Evolutionary conservation across 2,797 vertebrate species (phyloP).

Genomic region (Neopelma chrysocephalum): DNA sequence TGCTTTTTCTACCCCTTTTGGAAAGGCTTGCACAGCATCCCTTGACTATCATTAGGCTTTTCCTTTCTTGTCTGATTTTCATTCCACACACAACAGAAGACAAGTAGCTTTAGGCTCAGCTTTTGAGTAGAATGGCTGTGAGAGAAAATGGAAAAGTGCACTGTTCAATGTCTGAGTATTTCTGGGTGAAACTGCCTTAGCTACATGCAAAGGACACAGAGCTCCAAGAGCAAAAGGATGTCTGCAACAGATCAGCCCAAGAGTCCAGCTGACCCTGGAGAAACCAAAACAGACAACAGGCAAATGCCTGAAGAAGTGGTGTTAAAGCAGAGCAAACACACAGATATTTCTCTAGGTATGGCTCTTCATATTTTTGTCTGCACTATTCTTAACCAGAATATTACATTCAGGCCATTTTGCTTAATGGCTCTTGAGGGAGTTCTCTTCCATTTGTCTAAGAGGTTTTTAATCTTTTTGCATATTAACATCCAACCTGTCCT

Average conservation of each 20-base stretch:
- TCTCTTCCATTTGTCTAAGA: conserved; percentile 21
- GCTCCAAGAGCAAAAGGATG: background rate
- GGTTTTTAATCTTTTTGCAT: conserved; percentile 5
- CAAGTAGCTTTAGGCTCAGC: background rate
- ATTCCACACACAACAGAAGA: background rate
- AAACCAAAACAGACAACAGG: background rate
- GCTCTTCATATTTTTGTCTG: background rate
- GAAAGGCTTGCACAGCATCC: background rate
- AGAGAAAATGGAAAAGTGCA: background rate
- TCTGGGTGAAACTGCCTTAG: background rate
- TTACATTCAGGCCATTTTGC: background rate
- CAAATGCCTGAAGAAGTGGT: background rate
- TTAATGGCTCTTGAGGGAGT: conserved; percentile 15
- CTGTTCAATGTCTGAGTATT: background rate
- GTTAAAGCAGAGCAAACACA: background rate
- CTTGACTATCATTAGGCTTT: conserved; percentile 13
- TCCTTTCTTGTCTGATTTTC: background rate
- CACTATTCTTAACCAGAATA: background rate
- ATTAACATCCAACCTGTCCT: conserved; percentile 22
- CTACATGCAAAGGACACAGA: background rate
- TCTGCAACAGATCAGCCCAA: background rate
- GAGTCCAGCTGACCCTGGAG: conserved; percentile 18
- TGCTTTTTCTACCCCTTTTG: background rate
- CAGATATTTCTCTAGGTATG: background rate
- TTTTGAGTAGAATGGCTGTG: background rate